phyloP scores from a whole-genome alignment of 2,888 invertebrate genomes.

The Nesidiocoris tenuis region DNA sequence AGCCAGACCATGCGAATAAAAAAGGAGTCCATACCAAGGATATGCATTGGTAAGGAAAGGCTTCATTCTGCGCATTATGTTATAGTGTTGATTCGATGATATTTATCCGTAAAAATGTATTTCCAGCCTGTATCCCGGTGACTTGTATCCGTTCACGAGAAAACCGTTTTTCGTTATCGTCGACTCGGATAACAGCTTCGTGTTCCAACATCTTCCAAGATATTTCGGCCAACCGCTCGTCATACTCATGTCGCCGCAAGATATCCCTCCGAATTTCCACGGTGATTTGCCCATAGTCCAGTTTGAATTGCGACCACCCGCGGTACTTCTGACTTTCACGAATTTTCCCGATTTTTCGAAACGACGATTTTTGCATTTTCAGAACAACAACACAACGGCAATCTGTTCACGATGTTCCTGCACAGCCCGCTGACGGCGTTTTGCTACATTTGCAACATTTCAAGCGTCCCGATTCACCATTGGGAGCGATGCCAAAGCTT shows the following conservation, averaged over 20 bases:
- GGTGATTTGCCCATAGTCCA: constrained; percentile 59
- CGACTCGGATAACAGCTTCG: constrained; percentile 92
- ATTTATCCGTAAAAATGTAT: too few relatives aligned
- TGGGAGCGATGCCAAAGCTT: constrained; percentile 90
- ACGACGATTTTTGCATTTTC: too few relatives aligned
- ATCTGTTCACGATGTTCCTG: constrained; percentile 90
- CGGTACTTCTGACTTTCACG: too few relatives aligned
- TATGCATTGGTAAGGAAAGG: constrained; percentile 57
- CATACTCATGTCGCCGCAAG: constrained; percentile 89
- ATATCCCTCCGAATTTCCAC: constrained; percentile 80
- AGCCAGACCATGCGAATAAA: constrained; percentile 60
- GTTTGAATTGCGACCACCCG: too few relatives aligned
- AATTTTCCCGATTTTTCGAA: too few relatives aligned
- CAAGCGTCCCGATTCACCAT: constrained; percentile 76
- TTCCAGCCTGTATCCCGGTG: constrained; percentile 81
- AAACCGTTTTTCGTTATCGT: constrained; percentile 90
- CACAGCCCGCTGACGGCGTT: constrained; percentile 91
- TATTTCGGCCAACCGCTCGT: constrained; percentile 93
- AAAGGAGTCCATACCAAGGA: constrained; percentile 56
- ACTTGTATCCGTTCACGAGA: constrained; percentile 87
- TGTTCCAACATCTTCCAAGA: constrained; percentile 85
- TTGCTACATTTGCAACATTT: constrained; percentile 86
- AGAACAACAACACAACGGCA: constrained; percentile 84
- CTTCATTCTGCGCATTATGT: too few relatives aligned
- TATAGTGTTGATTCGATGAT: too few relatives aligned